phyloP scores from a whole-genome alignment of 1,140 invertebrate species.

The Drosophila kepulauana region DNA sequence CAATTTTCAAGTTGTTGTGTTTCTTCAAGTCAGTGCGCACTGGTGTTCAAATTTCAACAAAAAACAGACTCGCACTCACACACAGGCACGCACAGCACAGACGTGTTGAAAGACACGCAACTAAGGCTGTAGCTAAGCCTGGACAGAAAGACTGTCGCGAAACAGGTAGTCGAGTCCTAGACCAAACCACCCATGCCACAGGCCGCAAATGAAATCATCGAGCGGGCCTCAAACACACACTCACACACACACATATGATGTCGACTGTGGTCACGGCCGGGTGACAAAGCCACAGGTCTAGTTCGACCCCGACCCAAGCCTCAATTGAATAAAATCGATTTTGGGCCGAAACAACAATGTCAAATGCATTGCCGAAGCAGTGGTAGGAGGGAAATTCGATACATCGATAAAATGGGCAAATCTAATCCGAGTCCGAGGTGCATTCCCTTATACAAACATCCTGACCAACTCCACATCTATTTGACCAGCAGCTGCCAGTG shows the following conservation, averaged over 20 bases:
- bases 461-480: conserved; percentile 12
- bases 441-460: conserved; percentile 33
- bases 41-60: conserved; percentile 48
- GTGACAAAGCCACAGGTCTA: conserved; percentile 58
- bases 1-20: conserved; percentile 41
- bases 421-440: conserved; percentile 27
- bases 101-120: conserved; percentile 46
- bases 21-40: conserved; percentile 10
- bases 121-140: conserved; percentile 2
- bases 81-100: conserved; percentile 19
- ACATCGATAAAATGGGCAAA: conserved; percentile 31
- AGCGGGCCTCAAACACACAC: conserved; percentile 29
- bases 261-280: conserved; percentile 71
- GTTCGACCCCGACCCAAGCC: conserved; percentile 13
- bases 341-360: conserved; percentile 35
- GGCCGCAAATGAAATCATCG: conserved; percentile 79
- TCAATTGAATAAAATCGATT: conserved; percentile 73
- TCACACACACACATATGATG: conserved; percentile 16
- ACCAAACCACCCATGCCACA: conserved; percentile 15
- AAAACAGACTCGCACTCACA: conserved; percentile 7
- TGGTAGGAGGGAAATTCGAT: conserved; percentile 32
- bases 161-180: conserved; percentile 46
- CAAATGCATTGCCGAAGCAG: conserved; percentile 23
- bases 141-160: conserved; percentile 4
- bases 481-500: conserved; percentile 4